Conservation (phyloP, 2,888 invertebrate species). For the Caradrina clavipalpis region DNA sequence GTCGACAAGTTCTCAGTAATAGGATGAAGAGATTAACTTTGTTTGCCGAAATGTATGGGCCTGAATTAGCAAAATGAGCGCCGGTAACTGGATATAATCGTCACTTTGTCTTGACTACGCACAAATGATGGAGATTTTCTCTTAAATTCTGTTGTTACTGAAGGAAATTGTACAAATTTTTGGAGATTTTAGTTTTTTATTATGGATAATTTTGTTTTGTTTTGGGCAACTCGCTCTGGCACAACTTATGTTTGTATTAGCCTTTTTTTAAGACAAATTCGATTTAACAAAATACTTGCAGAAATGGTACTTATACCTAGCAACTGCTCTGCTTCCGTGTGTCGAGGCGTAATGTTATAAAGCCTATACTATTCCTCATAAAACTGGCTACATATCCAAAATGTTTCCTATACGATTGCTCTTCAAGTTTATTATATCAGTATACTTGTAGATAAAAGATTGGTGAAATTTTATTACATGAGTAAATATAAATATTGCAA, state of each 20-base stretch:
- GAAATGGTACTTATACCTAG: too few species aligned
- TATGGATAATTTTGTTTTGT: not conserved
- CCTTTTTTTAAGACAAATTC: too few species aligned
- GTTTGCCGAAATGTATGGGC: slow-evolving; percentile 70
- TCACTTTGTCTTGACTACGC: slow-evolving; percentile 55
- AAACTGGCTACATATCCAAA: too few species aligned
- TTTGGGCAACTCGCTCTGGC: not conserved
- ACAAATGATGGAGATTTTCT: slow-evolving; percentile 47
- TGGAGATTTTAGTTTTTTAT: not conserved
- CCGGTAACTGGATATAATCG: slow-evolving; percentile 60
- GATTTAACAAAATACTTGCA: too few species aligned
- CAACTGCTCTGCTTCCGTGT: too few species aligned
- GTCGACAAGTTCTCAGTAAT: slow-evolving; percentile 71
- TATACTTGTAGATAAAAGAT: too few species aligned
- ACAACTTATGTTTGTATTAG: not conserved
- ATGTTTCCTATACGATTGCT: too few species aligned
- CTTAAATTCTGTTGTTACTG: slow-evolving; percentile 25
- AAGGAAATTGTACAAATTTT: slow-evolving; percentile 8
- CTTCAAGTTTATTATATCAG: too few species aligned
- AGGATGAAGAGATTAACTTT: slow-evolving; percentile 74
- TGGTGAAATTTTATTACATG: too few species aligned
- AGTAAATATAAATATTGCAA: too few species aligned
- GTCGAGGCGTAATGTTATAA: too few species aligned
- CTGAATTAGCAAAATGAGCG: slow-evolving; percentile 65
- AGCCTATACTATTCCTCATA: too few species aligned